phyloP scores from a whole-genome alignment of 2,797 vertebrate genomes.

The Leptatherina wallacei region DNA sequence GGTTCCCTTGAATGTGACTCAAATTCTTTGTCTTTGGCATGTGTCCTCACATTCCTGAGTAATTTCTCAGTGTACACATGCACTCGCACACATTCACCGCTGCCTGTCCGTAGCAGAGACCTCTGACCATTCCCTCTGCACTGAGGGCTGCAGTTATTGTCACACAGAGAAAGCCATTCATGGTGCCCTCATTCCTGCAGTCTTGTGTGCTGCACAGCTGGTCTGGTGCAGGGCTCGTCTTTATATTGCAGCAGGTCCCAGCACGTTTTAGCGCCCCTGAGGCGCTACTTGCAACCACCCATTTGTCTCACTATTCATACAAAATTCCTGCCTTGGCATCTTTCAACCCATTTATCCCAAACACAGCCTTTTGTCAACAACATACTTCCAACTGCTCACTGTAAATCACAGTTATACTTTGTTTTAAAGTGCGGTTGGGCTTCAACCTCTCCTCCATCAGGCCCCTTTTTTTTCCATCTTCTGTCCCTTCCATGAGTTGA shows the following conservation, averaged over 20 bases:
- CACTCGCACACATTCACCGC: conserved; percentile 27
- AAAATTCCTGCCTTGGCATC: conserved; percentile 52
- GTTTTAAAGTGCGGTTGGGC: not conserved
- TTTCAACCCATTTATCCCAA: conserved; percentile 41
- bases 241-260: conserved; percentile 68
- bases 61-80: conserved; percentile 71
- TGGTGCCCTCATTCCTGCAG: conserved; percentile 77
- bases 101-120: conserved; percentile 57
- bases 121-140: conserved; percentile 68
- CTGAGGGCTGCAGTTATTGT: conserved; percentile 75
- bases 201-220: conserved; percentile 69
- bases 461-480: conserved; percentile 11
- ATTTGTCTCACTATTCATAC: conserved; percentile 54
- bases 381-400: conserved; percentile 10
- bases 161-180: conserved; percentile 81
- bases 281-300: conserved; percentile 55
- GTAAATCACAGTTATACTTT: conserved; percentile 30
- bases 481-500: conserved; percentile 40
- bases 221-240: conserved; percentile 61
- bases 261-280: conserved; percentile 66
- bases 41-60: conserved; percentile 80
- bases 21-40: conserved; percentile 81
- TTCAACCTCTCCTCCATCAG: conserved; percentile 14
- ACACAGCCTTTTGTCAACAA: conserved; percentile 43
- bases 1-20: conserved; percentile 72